A percentile compares a stretch with the other conserved stretches of the same genome.
These are phyloP conservation scores for Sebastes cheni DNA, from an alignment of 2,797 vertebrate genomes.

Conservation along the genomic window DNA sequence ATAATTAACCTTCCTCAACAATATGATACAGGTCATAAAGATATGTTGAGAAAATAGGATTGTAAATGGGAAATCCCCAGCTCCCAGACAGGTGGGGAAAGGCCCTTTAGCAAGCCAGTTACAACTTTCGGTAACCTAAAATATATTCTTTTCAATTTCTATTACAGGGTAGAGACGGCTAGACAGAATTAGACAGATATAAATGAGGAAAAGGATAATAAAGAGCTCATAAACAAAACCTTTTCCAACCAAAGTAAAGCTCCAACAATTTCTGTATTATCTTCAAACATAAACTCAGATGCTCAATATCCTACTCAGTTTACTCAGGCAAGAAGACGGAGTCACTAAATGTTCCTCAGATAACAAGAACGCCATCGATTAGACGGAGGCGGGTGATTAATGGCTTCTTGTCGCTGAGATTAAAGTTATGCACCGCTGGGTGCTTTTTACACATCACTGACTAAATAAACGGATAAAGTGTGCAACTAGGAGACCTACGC, in stretches of 20 bases:
- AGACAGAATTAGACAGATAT: not conserved
- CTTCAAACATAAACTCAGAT: conserved; percentile 12
- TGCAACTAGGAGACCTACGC: not conserved
- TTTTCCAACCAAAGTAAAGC: not conserved
- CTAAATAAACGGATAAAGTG: conserved; percentile 11
- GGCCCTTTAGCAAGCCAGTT: not conserved
- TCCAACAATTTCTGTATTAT: not conserved
- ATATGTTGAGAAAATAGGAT: not conserved
- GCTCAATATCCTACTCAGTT: conserved; percentile 22
- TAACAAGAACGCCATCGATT: conserved; percentile 50
- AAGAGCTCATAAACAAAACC: not conserved
- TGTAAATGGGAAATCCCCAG: not conserved
- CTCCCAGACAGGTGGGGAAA: not conserved
- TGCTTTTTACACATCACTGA: conserved; percentile 30
- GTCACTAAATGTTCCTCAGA: conserved; percentile 40
- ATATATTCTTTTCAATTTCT: not conserved
- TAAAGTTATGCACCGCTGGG: not conserved
- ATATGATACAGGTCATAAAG: not conserved
- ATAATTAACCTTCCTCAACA: not conserved
- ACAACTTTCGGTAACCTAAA: too few species aligned
- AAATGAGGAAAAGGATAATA: not conserved
- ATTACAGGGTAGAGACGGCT: not conserved
- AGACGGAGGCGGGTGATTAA: conserved; percentile 45
- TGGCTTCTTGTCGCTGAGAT: conserved; percentile 29
- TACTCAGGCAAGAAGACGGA: conserved; percentile 24